Evolutionary conservation across 2,113 vertebrate species (phyloP).

Genomic region (Xyliphius kryptos): DNA sequence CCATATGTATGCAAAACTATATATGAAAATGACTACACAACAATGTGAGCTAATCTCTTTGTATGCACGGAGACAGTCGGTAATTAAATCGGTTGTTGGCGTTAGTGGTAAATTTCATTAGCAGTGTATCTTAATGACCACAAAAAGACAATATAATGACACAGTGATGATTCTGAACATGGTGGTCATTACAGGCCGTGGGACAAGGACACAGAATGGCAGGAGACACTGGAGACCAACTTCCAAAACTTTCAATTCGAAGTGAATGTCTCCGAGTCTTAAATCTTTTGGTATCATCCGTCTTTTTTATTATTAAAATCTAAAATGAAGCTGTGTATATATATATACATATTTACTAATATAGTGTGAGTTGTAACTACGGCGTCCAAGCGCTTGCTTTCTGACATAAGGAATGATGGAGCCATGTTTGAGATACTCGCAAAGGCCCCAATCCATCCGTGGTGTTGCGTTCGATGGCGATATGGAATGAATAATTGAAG

Average conservation of each 20-base stretch:
- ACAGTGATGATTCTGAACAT: background rate
- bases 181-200: background rate
- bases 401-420: too few species aligned
- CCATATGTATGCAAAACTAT: background rate
- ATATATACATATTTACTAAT: too few species aligned
- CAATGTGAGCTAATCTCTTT: background rate
- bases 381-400: too few species aligned
- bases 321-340: too few species aligned
- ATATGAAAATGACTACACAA: background rate
- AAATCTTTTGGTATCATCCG: background rate
- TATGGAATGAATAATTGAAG: too few species aligned
- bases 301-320: too few species aligned
- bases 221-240: background rate
- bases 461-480: too few species aligned
- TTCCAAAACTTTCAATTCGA: background rate
- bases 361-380: too few species aligned
- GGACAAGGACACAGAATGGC: background rate
- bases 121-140: conserved; percentile 6
- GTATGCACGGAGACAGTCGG: background rate
- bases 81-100: conserved; percentile 7
- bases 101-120: conserved; percentile 8
- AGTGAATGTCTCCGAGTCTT: background rate
- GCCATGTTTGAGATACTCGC: too few species aligned
- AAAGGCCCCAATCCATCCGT: too few species aligned
- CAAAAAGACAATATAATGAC: conserved; percentile 14